These are phyloP conservation scores for Antheraea pernyi DNA, from an alignment of 1,140 invertebrate genomes.

Conservation along the genomic window DNA sequence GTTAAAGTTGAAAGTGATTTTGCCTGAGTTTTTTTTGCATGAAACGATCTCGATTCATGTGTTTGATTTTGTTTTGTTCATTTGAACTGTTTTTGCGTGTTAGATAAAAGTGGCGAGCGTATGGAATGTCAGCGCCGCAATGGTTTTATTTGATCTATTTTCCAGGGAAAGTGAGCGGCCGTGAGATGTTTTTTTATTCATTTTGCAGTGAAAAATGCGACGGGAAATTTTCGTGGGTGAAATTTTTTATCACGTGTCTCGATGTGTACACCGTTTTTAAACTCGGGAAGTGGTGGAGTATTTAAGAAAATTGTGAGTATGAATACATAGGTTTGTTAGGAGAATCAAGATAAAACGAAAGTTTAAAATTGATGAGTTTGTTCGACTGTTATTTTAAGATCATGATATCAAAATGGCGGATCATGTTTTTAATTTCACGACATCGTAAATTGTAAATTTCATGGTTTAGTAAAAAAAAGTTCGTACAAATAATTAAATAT, in stretches of 20 bases:
- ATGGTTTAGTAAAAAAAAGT: no score
- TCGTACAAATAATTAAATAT: no score
- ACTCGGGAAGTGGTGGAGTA: no score
- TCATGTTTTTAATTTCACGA: no score
- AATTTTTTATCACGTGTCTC: background rate
- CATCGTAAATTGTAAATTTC: no score
- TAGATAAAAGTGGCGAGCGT: background rate
- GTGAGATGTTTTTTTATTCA: background rate
- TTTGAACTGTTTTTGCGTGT: background rate
- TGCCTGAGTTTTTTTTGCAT: background rate
- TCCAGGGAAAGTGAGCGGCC: background rate
- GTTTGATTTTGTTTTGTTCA: background rate
- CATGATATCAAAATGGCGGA: no score
- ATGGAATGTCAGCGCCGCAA: background rate
- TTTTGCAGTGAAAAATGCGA: background rate
- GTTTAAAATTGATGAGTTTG: no score
- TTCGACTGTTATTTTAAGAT: no score
- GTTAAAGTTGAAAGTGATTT: background rate
- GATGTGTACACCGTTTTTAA: background rate
- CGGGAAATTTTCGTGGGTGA: background rate
- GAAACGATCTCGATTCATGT: background rate
- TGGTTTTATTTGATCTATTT: slow-evolving; percentile 1
- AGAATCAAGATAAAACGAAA: no score
- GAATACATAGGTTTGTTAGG: no score
- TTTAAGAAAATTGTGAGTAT: no score